A percentile compares a stretch with the other conserved stretches of the same genome.
These are phyloP conservation scores for Microtus agrestis DNA, from an alignment of 2,797 vertebrate genomes.

Conservation along the genomic window DNA sequence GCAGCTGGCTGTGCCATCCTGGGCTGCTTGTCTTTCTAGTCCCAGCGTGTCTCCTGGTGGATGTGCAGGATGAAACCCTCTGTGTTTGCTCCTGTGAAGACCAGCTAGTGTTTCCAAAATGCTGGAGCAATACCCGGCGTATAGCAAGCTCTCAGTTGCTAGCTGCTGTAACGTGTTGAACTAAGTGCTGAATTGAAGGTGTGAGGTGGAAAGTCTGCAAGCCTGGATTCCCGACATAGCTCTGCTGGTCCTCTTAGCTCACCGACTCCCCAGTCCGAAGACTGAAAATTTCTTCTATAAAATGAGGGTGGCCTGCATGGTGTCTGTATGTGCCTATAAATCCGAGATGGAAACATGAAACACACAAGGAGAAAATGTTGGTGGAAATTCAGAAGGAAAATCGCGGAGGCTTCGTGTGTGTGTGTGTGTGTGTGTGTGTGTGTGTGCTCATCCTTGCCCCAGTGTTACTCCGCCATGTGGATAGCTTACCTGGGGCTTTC, in stretches of 20 bases:
- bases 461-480: background rate
- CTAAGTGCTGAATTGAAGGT: background rate
- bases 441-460: too few species aligned
- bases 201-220: background rate
- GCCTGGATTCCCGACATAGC: background rate
- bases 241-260: background rate
- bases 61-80: background rate
- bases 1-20: background rate
- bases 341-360: background rate
- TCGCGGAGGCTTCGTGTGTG: background rate
- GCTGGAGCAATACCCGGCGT: background rate
- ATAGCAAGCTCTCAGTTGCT: background rate
- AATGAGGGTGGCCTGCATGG: background rate
- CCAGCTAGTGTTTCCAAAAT: background rate
- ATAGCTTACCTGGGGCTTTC: background rate
- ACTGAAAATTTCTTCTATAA: background rate
- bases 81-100: background rate
- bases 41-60: background rate
- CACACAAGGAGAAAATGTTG: background rate
- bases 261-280: background rate
- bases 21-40: background rate
- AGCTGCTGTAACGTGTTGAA: background rate
- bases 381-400: background rate
- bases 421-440: too few species aligned
- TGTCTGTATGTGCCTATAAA: background rate